These are phyloP conservation scores for Callipepla squamata DNA, from an alignment of 2,113 vertebrate species.

Conservation along the genomic window DNA sequence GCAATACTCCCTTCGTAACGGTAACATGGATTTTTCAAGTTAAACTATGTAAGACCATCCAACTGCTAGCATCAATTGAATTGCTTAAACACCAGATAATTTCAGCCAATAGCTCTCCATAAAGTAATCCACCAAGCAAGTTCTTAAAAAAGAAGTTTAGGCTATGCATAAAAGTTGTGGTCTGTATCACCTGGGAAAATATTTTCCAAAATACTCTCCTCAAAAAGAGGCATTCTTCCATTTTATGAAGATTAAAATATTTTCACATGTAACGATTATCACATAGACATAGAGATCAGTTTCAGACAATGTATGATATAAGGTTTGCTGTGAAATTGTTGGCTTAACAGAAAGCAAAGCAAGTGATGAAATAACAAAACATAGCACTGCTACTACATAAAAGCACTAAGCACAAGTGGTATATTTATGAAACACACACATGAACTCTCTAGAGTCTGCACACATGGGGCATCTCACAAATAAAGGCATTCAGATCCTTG, in stretches of 20 bases:
- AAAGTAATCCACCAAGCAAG: not conserved
- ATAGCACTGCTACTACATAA: not conserved
- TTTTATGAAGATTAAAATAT: not conserved
- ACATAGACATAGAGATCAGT: too few species aligned
- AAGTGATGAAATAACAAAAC: not conserved
- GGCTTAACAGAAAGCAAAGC: not conserved
- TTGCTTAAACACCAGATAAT: not conserved
- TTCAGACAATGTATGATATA: too few species aligned
- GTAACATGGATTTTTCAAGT: not conserved
- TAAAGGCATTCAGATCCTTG: not conserved
- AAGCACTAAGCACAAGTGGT: not conserved
- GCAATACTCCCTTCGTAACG: not conserved
- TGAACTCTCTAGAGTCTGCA: not conserved
- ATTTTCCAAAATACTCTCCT: not conserved
- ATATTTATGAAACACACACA: accelerated
- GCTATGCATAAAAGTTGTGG: accelerated
- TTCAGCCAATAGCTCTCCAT: not conserved
- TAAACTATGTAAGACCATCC: not conserved
- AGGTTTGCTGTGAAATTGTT: not conserved
- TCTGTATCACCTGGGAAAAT: not conserved
- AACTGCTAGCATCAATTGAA: not conserved
- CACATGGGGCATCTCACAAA: accelerated
- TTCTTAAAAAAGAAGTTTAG: not conserved
- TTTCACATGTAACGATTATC: not conserved
- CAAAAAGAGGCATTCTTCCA: not conserved